These are phyloP conservation scores for Zygogramma bicolorata DNA, from an alignment of 2,888 invertebrate genomes.

Conservation along the genomic window DNA sequence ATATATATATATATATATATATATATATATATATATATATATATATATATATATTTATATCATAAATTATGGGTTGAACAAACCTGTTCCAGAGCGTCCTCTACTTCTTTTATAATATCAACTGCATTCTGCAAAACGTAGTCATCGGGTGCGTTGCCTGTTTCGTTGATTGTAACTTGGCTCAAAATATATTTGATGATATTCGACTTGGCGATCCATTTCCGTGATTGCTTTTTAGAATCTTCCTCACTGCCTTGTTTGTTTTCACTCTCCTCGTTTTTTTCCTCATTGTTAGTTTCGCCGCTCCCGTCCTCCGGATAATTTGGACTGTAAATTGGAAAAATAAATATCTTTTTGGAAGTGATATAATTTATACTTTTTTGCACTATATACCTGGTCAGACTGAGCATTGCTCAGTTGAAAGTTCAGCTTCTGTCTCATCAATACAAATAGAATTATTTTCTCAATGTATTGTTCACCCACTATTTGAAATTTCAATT, in stretches of 20 bases:
- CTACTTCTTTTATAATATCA: conserved; percentile 68
- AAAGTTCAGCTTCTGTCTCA: no score
- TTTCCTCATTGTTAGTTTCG: background rate
- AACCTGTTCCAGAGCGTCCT: conserved; percentile 71
- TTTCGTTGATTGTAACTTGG: conserved; percentile 54
- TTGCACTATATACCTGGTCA: no score
- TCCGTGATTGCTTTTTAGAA: conserved; percentile 20
- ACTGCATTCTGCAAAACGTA: conserved; percentile 67
- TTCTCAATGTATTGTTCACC: no score
- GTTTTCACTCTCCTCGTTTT: background rate
- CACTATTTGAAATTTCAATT: no score
- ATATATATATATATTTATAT: no score
- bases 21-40: no score
- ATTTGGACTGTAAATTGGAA: conserved; percentile 26
- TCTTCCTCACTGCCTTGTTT: background rate
- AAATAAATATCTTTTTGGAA: no score
- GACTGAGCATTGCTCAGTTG: no score
- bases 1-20: no score
- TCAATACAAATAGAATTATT: no score
- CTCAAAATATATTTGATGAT: conserved; percentile 56
- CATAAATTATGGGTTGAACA: conserved; percentile 41
- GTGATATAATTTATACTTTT: no score
- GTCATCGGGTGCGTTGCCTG: conserved; percentile 61
- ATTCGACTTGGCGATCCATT: conserved; percentile 42
- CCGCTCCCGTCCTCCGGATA: conserved; percentile 25